These are phyloP conservation scores for Galeopterus variegatus DNA, from an alignment of 2,113 vertebrate species.

Conservation along the genomic window DNA sequence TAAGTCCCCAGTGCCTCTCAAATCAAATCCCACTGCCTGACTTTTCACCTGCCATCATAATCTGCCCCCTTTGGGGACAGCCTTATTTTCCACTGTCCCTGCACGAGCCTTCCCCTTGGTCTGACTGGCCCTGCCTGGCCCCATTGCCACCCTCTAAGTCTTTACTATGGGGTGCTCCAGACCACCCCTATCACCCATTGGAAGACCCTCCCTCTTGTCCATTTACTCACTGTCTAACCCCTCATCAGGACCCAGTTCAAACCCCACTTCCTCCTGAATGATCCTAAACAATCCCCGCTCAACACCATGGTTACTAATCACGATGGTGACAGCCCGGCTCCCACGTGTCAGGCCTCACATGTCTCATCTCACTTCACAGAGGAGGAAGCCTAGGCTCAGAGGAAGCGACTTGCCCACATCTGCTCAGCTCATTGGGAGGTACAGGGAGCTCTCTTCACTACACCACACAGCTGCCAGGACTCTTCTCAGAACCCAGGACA, in stretches of 20 bases:
- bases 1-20: neutral
- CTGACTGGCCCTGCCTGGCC: neutral
- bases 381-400: neutral
- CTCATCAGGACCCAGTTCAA: neutral
- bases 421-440: neutral
- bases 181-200: neutral
- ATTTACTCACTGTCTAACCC: neutral
- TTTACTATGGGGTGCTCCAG: neutral
- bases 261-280: neutral
- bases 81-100: neutral
- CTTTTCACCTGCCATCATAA: neutral
- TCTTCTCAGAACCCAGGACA: neutral
- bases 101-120: neutral
- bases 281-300: neutral
- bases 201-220: neutral
- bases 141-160: neutral
- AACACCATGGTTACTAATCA: neutral
- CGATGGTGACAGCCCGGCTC: neutral
- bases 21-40: neutral
- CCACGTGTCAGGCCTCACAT: accelerated
- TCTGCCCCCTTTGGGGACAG: neutral
- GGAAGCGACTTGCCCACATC: neutral
- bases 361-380: neutral
- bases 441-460: neutral
- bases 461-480: neutral